Evolutionary conservation across 2,113 vertebrate species (phyloP).

Genomic region (Oncorhynchus tshawytscha): DNA sequence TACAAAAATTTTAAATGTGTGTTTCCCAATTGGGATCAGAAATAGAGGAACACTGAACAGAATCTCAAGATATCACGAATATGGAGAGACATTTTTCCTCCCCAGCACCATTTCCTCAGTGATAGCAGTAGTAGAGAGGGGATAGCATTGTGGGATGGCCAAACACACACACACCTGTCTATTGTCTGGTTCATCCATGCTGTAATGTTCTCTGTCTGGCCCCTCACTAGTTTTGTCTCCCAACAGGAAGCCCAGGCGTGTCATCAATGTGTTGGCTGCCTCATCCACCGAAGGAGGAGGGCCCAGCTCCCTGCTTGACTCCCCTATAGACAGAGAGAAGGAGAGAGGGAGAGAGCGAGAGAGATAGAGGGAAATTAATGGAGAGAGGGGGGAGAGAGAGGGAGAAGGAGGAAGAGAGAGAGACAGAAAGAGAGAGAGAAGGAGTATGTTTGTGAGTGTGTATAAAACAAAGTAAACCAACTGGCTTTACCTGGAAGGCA

Average conservation of each 20-base stretch:
- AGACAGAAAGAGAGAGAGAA: background rate
- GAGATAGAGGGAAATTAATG: background rate
- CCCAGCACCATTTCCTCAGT: no score
- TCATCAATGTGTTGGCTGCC: constrained; percentile 99
- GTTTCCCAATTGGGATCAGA: no score
- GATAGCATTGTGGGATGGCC: background rate
- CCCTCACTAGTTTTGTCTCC: constrained; percentile 97
- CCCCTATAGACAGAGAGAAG: constrained; percentile 72
- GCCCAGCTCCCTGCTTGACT: constrained; percentile 90
- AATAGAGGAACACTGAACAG: no score
- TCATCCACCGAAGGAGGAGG: constrained; percentile 98
- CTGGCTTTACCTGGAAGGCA: background rate
- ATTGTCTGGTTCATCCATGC: constrained; percentile 94
- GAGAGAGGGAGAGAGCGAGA: constrained; percentile 6
- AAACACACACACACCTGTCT: constrained; percentile 81
- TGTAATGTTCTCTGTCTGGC: constrained; percentile 87
- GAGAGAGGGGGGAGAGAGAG: background rate
- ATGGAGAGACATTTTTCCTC: no score
- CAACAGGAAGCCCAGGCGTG: constrained; percentile 97
- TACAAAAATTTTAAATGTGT: no score
- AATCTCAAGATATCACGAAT: no score
- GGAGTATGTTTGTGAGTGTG: background rate
- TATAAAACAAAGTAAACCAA: background rate
- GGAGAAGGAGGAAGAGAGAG: background rate
- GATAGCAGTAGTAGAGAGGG: no score